A percentile compares a stretch with the other conserved stretches of the same genome.
Evolutionary conservation across 1,140 invertebrate genomes (phyloP).

Genomic region (Grapholita molesta): DNA sequence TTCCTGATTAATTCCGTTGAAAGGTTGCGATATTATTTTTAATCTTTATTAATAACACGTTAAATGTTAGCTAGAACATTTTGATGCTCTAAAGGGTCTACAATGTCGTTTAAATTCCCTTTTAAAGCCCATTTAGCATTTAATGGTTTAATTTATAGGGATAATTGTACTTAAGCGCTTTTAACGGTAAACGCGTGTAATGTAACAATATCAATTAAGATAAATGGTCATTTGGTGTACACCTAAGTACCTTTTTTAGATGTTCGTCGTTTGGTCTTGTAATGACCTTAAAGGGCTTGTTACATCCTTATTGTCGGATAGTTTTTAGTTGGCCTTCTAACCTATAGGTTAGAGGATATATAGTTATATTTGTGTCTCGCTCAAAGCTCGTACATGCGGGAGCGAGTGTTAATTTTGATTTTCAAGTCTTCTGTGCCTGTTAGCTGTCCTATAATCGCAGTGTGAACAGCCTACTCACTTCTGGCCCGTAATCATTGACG

Average conservation of each 20-base stretch:
- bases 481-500: not conserved
- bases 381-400: no score
- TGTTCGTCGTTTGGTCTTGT: not conserved
- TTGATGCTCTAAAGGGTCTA: not conserved
- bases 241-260: not conserved
- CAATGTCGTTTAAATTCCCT: not conserved
- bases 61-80: not conserved
- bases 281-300: not conserved
- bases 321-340: not conserved
- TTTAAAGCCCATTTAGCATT: not conserved
- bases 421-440: not conserved
- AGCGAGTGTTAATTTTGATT: no score
- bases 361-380: no score
- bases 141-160: constrained; percentile 1
- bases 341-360: no score
- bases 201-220: not conserved
- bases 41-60: not conserved
- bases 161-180: not conserved
- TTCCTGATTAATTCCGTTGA: constrained; percentile 6
- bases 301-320: not conserved
- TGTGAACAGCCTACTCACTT: not conserved
- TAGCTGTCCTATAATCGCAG: not conserved
- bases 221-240: not conserved
- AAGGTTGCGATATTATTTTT: constrained; percentile 2
- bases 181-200: not conserved